These are phyloP conservation scores for Clarias macrocephalus DNA, from an alignment of 2,113 vertebrate species.

Conservation along the genomic window DNA sequence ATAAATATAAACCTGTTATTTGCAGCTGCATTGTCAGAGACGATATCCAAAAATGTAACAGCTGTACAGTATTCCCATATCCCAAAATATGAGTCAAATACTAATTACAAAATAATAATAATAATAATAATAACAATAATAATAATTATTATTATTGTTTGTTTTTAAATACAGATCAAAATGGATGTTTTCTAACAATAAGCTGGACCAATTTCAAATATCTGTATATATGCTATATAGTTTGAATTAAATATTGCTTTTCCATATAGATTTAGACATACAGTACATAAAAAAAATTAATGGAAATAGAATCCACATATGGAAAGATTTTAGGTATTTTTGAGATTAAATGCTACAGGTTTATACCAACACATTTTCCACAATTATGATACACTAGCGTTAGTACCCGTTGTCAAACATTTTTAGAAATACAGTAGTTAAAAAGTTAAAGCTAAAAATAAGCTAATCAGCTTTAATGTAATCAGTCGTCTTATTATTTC, in stretches of 20 bases:
- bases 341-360: not conserved
- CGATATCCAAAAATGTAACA: too few species aligned
- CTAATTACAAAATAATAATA: too few species aligned
- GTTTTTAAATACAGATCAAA: not conserved
- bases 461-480: too few species aligned
- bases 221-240: not conserved
- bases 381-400: not conserved
- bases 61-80: too few species aligned
- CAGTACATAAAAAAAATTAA: not conserved
- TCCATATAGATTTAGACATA: not conserved
- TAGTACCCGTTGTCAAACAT: too few species aligned
- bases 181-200: not conserved
- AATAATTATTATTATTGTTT: too few species aligned
- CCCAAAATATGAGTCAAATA: too few species aligned
- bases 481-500: too few species aligned
- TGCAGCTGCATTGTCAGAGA: too few species aligned
- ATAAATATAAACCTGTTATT: not conserved
- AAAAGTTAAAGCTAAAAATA: too few species aligned
- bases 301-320: not conserved
- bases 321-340: not conserved
- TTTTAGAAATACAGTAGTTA: too few species aligned
- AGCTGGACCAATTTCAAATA: not conserved
- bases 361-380: not conserved
- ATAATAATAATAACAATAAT: too few species aligned
- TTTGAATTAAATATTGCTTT: not conserved